These are phyloP conservation scores for Raja brachyura DNA, from an alignment of 2,113 vertebrate genomes.

Conservation along the genomic window DNA sequence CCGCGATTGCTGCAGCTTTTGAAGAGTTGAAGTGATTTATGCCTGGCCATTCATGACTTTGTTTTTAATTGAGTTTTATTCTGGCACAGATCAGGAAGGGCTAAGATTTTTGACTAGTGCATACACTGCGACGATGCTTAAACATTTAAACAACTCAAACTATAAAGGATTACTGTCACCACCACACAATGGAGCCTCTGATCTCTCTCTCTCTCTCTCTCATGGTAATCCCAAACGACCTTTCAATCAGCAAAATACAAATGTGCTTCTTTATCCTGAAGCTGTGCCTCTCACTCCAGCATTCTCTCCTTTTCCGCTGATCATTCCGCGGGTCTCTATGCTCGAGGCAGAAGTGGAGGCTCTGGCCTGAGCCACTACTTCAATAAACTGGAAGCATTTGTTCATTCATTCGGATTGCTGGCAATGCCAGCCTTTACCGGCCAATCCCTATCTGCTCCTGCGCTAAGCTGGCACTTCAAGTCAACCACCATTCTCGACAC, in stretches of 20 bases:
- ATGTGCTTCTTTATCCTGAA: neutral
- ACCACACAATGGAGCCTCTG: neutral
- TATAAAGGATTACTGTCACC: neutral
- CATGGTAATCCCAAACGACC: neutral
- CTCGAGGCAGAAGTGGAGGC: no score
- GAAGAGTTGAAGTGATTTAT: neutral
- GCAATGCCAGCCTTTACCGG: no score
- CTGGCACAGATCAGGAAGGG: neutral
- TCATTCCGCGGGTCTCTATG: neutral
- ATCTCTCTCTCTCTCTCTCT: neutral
- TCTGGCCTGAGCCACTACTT: no score
- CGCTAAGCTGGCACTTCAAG: no score
- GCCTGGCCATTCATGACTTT: no score
- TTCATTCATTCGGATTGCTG: no score
- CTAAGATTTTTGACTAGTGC: neutral
- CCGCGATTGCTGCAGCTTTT: neutral
- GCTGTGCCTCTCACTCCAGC: neutral
- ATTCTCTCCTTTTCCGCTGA: neutral
- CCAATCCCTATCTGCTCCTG: no score
- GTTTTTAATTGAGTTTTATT: neutral
- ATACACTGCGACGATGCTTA: neutral
- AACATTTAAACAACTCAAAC: neutral
- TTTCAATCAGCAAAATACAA: neutral
- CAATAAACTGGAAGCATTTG: no score
- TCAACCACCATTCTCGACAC: no score